These are phyloP conservation scores for Barnardius zonarius DNA, from an alignment of 2,113 vertebrate species.

Conservation along the genomic window DNA sequence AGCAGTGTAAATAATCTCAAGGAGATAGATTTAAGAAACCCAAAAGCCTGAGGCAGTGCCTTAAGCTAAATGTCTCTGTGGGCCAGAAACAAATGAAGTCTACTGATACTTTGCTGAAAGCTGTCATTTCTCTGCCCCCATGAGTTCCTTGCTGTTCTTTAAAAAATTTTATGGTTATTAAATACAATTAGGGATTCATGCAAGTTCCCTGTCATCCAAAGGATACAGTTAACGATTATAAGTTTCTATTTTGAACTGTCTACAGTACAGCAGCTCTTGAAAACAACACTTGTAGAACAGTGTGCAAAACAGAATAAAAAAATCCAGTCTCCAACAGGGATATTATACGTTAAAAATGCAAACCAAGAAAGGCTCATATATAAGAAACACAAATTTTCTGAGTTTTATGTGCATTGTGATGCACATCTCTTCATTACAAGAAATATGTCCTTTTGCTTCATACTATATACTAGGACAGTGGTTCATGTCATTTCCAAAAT, in stretches of 20 bases:
- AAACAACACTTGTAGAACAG: not conserved
- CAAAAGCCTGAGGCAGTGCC: not conserved
- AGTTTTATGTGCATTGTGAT: not conserved
- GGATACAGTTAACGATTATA: not conserved
- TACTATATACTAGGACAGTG: rapidly evolving
- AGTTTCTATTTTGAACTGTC: not conserved
- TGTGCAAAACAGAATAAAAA: not conserved
- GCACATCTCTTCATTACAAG: not conserved
- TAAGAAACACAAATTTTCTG: not conserved
- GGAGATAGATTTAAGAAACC: not conserved
- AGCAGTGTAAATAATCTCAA: not conserved
- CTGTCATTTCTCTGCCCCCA: not conserved
- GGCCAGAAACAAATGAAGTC: not conserved
- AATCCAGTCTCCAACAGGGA: not conserved
- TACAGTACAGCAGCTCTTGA: not conserved
- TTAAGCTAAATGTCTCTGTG: not conserved
- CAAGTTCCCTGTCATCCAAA: not conserved
- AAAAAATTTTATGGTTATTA: not conserved
- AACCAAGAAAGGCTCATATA: not conserved
- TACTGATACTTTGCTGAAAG: conserved; percentile 9
- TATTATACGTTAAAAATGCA: not conserved
- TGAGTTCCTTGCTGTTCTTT: not conserved
- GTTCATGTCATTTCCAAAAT: not conserved
- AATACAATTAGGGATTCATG: not conserved
- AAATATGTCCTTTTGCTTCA: not conserved